Percentiles rank a stretch among this genome's conserved stretches.
phyloP scores from a whole-genome alignment of 2,888 invertebrate species.

The Heteropelma amictum region DNA sequence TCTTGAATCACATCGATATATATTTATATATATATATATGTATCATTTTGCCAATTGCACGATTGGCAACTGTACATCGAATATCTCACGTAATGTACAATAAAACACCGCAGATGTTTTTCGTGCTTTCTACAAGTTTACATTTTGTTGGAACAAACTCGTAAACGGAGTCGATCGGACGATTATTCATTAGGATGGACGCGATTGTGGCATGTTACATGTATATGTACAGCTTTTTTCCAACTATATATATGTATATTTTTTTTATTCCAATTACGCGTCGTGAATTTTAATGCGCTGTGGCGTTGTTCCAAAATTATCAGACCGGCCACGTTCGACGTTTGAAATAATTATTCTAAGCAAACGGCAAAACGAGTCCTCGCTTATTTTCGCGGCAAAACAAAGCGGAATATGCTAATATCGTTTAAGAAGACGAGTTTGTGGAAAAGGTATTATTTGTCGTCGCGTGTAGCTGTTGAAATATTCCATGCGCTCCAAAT shows the following conservation, averaged over 20 bases:
- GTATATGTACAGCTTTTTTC: no score
- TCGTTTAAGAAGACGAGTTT: no score
- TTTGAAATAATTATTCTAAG: slow-evolving; percentile 17
- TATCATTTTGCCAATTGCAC: slow-evolving; percentile 70
- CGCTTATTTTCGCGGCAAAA: no score
- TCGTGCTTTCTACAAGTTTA: slow-evolving; percentile 70
- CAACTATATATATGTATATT: slow-evolving; percentile 63
- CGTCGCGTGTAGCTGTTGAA: slow-evolving; percentile 15
- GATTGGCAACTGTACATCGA: slow-evolving; percentile 76
- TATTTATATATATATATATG: slow-evolving; percentile 23
- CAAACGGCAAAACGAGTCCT: slow-evolving; percentile 41
- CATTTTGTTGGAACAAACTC: slow-evolving; percentile 68
- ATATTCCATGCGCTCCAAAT: slow-evolving; percentile 34
- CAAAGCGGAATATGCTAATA: no score
- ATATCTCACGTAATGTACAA: slow-evolving; percentile 75
- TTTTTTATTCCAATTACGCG: slow-evolving; percentile 12
- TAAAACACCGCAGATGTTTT: slow-evolving; percentile 70
- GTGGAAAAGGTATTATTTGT: no score
- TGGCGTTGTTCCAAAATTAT: slow-evolving; percentile 68
- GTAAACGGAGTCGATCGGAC: slow-evolving; percentile 74
- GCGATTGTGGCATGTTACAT: no score
- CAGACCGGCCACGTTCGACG: slow-evolving; percentile 63
- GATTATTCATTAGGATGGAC: slow-evolving; percentile 71
- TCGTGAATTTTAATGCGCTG: neutral
- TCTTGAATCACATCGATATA: slow-evolving; percentile 63